phyloP scores from a whole-genome alignment of 2,797 vertebrate genomes.

The Chromis chromis region DNA sequence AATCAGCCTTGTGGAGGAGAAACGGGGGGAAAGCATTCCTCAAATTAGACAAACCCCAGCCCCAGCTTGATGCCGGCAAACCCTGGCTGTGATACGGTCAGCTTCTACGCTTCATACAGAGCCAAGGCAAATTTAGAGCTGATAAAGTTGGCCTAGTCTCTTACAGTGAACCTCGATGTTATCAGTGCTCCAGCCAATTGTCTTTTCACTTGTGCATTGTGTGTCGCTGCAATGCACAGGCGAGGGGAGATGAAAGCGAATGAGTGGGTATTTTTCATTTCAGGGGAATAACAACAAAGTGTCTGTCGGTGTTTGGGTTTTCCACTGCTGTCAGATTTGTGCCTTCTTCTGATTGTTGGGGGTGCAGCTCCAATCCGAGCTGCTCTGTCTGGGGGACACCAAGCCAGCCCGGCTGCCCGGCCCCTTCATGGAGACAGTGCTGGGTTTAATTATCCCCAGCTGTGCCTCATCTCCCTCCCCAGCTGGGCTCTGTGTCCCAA shows the following conservation, averaged over 20 bases:
- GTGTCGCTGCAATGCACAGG: conserved; percentile 41
- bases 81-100: conserved; percentile 78
- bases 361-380: conserved; percentile 50
- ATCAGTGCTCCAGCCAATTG: conserved; percentile 63
- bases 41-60: conserved; percentile 77
- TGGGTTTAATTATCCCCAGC: conserved; percentile 85
- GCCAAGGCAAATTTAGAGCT: conserved; percentile 74
- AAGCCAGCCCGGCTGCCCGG: conserved; percentile 54
- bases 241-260: conserved; percentile 33
- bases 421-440: conserved; percentile 73
- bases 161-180: conserved; percentile 68
- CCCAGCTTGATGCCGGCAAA: conserved; percentile 68
- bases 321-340: conserved; percentile 55
- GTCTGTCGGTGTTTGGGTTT: conserved; percentile 44
- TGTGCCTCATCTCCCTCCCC: conserved; percentile 82
- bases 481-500: conserved; percentile 79
- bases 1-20: conserved; percentile 73
- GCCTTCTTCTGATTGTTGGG: conserved; percentile 51
- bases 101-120: conserved; percentile 64
- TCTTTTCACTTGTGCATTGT: conserved; percentile 46
- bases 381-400: conserved; percentile 67
- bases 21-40: conserved; percentile 72
- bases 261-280: conserved; percentile 50
- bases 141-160: conserved; percentile 68
- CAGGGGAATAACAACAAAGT: conserved; percentile 52